These are phyloP conservation scores for Orientallactaga sibirica DNA, from an alignment of 2,797 vertebrate species.

Conservation along the genomic window DNA sequence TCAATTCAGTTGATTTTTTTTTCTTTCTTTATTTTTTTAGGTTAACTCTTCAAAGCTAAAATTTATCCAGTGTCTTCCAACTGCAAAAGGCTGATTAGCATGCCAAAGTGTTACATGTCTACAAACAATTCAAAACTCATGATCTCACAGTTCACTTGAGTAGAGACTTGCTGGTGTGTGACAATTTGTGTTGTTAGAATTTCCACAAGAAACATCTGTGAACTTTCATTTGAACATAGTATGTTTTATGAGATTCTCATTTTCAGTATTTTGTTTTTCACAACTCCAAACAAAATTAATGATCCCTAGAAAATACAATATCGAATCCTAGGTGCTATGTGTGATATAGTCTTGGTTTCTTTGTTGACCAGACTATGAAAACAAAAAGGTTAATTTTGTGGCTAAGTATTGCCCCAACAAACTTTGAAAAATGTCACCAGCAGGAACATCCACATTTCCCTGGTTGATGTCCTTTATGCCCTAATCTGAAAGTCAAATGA, in stretches of 20 bases:
- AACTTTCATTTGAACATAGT: constrained; percentile 37
- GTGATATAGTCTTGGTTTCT: constrained; percentile 8
- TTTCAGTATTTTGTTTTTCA: constrained; percentile 37
- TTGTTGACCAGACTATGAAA: constrained; percentile 62
- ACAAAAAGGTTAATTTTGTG: constrained; percentile 66
- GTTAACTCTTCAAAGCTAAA: constrained; percentile 43
- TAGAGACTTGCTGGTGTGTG: constrained; percentile 35
- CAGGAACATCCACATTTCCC: constrained; percentile 68
- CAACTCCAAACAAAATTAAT: constrained; percentile 64
- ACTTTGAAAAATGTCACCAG: constrained; percentile 71
- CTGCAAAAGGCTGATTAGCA: neutral
- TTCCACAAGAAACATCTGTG: constrained; percentile 58
- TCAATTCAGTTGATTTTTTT: neutral
- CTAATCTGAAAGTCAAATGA: constrained; percentile 82
- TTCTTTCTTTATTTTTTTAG: constrained; percentile 31
- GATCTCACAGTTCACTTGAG: neutral
- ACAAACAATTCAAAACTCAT: neutral
- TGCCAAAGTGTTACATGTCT: constrained; percentile 11
- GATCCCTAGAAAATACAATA: constrained; percentile 27
- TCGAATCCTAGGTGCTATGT: neutral
- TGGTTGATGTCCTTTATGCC: constrained; percentile 71
- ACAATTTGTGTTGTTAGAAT: constrained; percentile 57
- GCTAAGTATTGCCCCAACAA: constrained; percentile 56
- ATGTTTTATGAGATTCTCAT: constrained; percentile 52
- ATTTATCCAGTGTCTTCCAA: constrained; percentile 5